Base-by-base conservation (phyloP, 2,113 vertebrate genomes). In the Mustela nigripes region DNA sequence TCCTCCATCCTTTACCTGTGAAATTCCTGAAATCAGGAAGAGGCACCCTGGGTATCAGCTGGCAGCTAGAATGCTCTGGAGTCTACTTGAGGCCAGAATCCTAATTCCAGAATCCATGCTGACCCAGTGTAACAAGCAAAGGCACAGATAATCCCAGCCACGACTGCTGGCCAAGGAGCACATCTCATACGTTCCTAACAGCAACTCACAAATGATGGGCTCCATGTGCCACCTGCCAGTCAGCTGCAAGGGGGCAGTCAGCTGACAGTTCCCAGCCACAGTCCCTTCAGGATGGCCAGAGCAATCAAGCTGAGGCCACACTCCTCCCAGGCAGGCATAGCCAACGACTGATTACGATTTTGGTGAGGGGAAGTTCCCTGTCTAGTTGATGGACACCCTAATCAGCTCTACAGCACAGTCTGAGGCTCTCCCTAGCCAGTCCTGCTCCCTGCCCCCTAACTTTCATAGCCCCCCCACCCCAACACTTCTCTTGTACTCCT, bases 181-280 rank as follows among this genome's bases (percentile, higher is more conserved):
- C 9, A 28, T 0, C 53, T 76, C 85, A 26, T 4, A 9, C 16
- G 45, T 45, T 73, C 92, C 65, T 26, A 15, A 71, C 1, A 4
- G 42, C 18, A 2, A 5, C 2, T 45, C 63, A 4, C 24, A 33
- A 7, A 0, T 0, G 3, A 45, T 0, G 10, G 45, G 50, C n/a
- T 48, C 81, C 31, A 0, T 1, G 31, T 5, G 26, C 4, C 78
- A 16, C 19, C 60, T 4, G 60, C 31, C 11, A 1, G 16, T 9
- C 39, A 11, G 15, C 11, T 3, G n/a, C 19, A 12, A 69, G 74
- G 36, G 16, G 12, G 7, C 56, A 0, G 28, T 12, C 15, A n/a
- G 48, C 78, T 11, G 28, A 45, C 22, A 31, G 22, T 33, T 11
- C 5, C 89, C 62, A 36, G 65, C 28, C 33, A 62, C 67, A 9